Percentiles rank a stretch among this genome's conserved stretches.
Conservation (phyloP, 2,888 invertebrate species). For the Tiphia femorata region DNA sequence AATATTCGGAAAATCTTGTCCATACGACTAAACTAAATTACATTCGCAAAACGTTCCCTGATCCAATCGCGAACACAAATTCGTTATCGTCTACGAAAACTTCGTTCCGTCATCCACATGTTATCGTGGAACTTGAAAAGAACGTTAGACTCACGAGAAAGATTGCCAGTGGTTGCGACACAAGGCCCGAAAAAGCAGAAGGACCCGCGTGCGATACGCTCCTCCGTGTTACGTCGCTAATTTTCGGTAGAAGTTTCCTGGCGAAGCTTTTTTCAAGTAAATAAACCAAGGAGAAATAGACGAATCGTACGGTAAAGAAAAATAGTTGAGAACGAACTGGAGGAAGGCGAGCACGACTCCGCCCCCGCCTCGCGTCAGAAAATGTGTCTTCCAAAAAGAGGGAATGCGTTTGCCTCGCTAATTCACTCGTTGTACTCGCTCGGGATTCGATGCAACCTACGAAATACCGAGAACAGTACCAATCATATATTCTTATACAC, state of each 20-base stretch:
- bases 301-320: background rate
- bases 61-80: too few species aligned
- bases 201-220: too few species aligned
- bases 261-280: too few species aligned
- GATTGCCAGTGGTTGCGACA: too few species aligned
- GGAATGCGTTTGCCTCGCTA: constrained; percentile 32
- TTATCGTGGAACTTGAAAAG: constrained; percentile 52
- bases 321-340: background rate
- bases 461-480: too few species aligned
- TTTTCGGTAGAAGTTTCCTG: too few species aligned
- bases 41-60: too few species aligned
- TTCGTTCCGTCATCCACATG: constrained; percentile 66
- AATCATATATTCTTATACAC: too few species aligned
- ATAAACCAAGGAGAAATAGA: background rate
- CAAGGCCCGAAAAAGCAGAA: constrained; percentile 7
- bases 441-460: constrained; percentile 20
- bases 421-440: constrained; percentile 35
- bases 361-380: constrained; percentile 73
- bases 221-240: too few species aligned
- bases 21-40: too few species aligned
- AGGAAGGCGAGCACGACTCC: background rate
- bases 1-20: too few species aligned
- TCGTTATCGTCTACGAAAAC: constrained; percentile 40
- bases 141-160: constrained; percentile 11
- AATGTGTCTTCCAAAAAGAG: constrained; percentile 80